Base-by-base conservation (phyloP, 2,113 vertebrate genomes). In the Oryzias woworae region DNA sequence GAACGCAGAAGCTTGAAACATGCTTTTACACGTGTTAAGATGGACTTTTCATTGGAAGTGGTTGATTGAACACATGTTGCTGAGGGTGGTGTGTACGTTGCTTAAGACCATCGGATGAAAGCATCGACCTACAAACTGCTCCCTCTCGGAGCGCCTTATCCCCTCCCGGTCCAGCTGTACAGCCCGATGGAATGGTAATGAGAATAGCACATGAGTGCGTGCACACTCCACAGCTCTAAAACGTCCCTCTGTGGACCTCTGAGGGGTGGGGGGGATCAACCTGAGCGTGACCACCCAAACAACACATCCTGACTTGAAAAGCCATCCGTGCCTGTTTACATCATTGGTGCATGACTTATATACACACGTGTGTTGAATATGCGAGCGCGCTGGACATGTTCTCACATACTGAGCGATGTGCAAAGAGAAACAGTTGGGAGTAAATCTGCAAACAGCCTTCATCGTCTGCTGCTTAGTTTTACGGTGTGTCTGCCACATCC, bases 391-490 rank as follows among this genome's bases (percentile, higher is more conserved):
- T 3, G 26, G 59, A 26, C 62, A 59, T 52, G 60, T 71, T 65
- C 68, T 71, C 67, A 57, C 74, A 28, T 61, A 28, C 49, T 10
- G 18, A 64, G 51, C 17, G 13, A 47, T 36, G 51, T 41, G 56
- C 50, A 54, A 53, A 64, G 53, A 22, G 54, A 58, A 60, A 31
- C 53, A 44, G 52, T 0, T 53, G 43, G 62, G 58, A 16, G 10
- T 84, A 85, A 84, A 84, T 85, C 81, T 59, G 61, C 50, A 67
- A 61, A 52, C 77, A 60, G 51, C 58, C 31, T 45, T 77, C 73
- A 68, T 83, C 56, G 42, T 60, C 77, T 81, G 77, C 80, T 80
- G 80, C 56, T 88, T 78, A 85, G 84, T 81, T 58, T 44, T 53
- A 62, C 51, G n/a, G 62, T 69, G 73, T 77, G 71, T 86, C 76